phyloP scores from a whole-genome alignment of 2,113 vertebrate genomes.

The Bufo bufo region DNA sequence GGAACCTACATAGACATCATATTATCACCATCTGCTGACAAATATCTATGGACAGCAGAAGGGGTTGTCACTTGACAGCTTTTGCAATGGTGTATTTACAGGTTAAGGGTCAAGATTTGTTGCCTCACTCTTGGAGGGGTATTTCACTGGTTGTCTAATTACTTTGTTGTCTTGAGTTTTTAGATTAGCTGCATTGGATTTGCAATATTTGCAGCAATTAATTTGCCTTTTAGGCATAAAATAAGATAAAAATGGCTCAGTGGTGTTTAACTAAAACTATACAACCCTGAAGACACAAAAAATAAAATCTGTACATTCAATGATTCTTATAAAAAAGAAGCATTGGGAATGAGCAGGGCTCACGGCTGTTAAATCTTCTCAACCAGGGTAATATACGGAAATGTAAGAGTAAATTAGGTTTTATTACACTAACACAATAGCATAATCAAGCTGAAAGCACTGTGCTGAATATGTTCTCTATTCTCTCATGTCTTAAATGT shows the following conservation, averaged over 20 bases:
- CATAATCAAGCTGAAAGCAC: constrained; percentile 32
- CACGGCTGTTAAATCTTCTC: constrained; percentile 12
- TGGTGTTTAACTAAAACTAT: constrained; percentile 27
- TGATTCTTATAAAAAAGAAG: not conserved
- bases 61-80: too few species aligned
- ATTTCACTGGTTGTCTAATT: not conserved
- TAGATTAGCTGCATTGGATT: not conserved
- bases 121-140: too few species aligned
- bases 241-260: not conserved
- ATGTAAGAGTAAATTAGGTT: constrained; percentile 31
- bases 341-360: not conserved
- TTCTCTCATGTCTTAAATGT: constrained; percentile 34
- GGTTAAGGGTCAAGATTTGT: too few species aligned
- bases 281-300: constrained; percentile 20
- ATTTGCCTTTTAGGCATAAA: constrained; percentile 5
- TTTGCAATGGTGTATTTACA: too few species aligned
- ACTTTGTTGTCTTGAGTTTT: not conserved
- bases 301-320: constrained; percentile 14
- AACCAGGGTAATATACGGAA: constrained; percentile 32
- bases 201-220: not conserved
- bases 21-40: too few species aligned
- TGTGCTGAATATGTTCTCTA: constrained; percentile 13
- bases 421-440: constrained; percentile 31
- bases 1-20: too few species aligned
- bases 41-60: too few species aligned